Conservation (phyloP, 2,888 invertebrate species). For the Aphidius colemani region DNA sequence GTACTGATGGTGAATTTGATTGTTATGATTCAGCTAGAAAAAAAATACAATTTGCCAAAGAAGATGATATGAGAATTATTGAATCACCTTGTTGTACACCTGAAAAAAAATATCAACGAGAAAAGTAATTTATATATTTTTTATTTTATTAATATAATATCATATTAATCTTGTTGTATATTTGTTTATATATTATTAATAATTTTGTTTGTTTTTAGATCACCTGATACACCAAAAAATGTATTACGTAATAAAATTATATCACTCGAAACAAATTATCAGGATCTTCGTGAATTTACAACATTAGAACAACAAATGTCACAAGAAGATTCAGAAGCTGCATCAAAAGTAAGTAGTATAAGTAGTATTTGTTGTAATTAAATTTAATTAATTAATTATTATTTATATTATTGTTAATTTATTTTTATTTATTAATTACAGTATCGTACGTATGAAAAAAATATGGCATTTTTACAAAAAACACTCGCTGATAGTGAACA, state of each 20-base stretch:
- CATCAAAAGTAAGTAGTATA: constrained; percentile 28
- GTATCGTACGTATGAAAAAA: constrained; percentile 25
- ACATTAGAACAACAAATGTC: constrained; percentile 66
- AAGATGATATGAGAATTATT: constrained; percentile 5
- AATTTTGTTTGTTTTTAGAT: constrained; percentile 9
- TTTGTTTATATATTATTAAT: neutral
- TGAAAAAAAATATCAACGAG: neutral
- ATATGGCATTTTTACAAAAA: constrained; percentile 28
- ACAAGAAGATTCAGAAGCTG: constrained; percentile 50
- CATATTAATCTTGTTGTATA: constrained; percentile 19
- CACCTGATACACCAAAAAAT: constrained; percentile 49
- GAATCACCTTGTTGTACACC: constrained; percentile 3
- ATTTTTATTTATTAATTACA: constrained; percentile 22
- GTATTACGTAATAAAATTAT: constrained; percentile 39
- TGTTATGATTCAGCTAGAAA: no score
- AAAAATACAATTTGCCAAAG: neutral
- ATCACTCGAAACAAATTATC: constrained; percentile 62
- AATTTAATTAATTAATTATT: neutral
- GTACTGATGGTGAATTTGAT: constrained; percentile 9
- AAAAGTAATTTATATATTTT: constrained; percentile 3
- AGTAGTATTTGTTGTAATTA: no score
- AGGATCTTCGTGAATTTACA: constrained; percentile 66
- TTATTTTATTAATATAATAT: constrained; percentile 49
- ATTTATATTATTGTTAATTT: neutral
- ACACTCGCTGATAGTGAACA: constrained; percentile 33